Evolutionary conservation across 2,113 vertebrate genomes (phyloP).

Genomic region (human): GRCh38 chr7:138179001-138179500

Average conservation of each 20-base stretch:
- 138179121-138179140: too few species aligned
- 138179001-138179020: neutral
- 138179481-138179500: neutral
- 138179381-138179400: neutral
- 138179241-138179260: neutral
- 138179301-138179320: neutral
- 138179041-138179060: too few species aligned
- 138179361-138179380: conserved; percentile 26
- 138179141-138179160: neutral
- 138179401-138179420: neutral
- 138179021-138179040: too few species aligned
- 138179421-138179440: neutral
- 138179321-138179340: neutral
- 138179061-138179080: too few species aligned
- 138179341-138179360: neutral
- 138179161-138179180: neutral
- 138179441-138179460: neutral
- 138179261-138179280: neutral
- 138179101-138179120: too few species aligned
- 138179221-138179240: neutral
- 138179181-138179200: neutral
- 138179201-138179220: neutral
- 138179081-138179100: too few species aligned
- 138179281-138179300: neutral
- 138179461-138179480: neutral